These are phyloP conservation scores for Eudemis profundana DNA, from an alignment of 2,888 invertebrate species.

Conservation along the genomic window DNA sequence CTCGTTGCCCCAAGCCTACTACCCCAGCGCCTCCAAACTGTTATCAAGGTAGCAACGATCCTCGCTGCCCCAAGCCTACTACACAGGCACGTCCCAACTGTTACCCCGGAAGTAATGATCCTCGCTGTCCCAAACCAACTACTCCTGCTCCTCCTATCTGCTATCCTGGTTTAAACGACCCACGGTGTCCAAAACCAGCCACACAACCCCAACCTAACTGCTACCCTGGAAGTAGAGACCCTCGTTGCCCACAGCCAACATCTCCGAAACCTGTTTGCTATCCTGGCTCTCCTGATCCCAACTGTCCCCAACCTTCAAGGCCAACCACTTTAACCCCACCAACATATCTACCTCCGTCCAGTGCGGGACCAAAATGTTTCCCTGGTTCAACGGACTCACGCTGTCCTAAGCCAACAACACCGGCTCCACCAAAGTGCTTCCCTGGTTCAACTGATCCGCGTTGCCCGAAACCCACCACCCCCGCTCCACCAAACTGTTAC, in stretches of 20 bases:
- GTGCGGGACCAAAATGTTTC: slow-evolving; percentile 21
- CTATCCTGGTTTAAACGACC: slow-evolving; percentile 56
- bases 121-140: slow-evolving; percentile 58
- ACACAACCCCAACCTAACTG: slow-evolving; percentile 52
- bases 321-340: slow-evolving; percentile 52
- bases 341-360: slow-evolving; percentile 48
- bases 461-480: slow-evolving; percentile 52
- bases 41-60: slow-evolving; percentile 61
- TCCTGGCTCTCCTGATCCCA: slow-evolving; percentile 53
- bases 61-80: slow-evolving; percentile 61
- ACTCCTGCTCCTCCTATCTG: slow-evolving; percentile 54
- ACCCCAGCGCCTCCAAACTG: slow-evolving; percentile 52
- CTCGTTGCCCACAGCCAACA: slow-evolving; percentile 56
- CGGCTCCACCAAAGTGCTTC: slow-evolving; percentile 52
- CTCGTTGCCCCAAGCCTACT: slow-evolving; percentile 58
- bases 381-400: slow-evolving; percentile 44
- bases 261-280: slow-evolving; percentile 49
- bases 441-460: slow-evolving; percentile 61
- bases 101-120: slow-evolving; percentile 61
- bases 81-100: slow-evolving; percentile 54
- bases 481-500: slow-evolving; percentile 48
- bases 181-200: slow-evolving; percentile 58
- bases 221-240: slow-evolving; percentile 49
- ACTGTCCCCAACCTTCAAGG: slow-evolving; percentile 53
- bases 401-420: slow-evolving; percentile 42